A percentile compares a stretch with the other conserved stretches of the same genome.
Evolutionary conservation across 2,888 invertebrate species (phyloP).

Genomic region (Andrena bicolor): DNA sequence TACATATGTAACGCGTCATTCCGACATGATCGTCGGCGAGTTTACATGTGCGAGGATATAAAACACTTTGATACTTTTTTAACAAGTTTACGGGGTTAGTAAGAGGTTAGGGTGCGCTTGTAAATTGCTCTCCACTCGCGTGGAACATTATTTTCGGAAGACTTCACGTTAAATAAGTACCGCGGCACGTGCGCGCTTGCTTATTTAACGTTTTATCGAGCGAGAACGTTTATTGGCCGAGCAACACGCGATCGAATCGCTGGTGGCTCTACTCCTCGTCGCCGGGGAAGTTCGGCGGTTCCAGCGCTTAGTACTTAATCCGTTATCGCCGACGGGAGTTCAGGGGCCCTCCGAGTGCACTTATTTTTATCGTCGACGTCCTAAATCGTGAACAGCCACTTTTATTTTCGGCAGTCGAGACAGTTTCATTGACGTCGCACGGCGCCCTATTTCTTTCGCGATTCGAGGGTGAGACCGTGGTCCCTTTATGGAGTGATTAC

Average conservation of each 20-base stretch:
- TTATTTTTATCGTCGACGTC: conserved; percentile 69
- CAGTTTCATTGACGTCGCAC: conserved; percentile 65
- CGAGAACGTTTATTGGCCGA: conserved; percentile 1
- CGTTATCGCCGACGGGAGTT: conserved; percentile 58
- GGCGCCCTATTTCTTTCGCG: conserved; percentile 51
- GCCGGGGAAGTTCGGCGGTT: not conserved
- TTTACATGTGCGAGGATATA: not conserved
- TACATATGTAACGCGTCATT: not conserved
- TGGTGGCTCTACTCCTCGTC: conserved; percentile 4
- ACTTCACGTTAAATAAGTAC: not conserved
- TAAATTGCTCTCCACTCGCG: not conserved
- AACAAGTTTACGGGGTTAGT: not conserved
- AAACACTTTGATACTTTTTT: not conserved
- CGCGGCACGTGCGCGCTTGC: not conserved
- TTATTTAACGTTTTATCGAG: not conserved
- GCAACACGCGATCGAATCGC: conserved; percentile 35
- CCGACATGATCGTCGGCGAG: too few species aligned
- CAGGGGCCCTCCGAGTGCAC: conserved; percentile 51
- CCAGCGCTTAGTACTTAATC: conserved; percentile 57
- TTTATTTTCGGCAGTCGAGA: conserved; percentile 68
- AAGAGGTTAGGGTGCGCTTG: too few species aligned
- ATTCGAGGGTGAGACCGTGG: conserved; percentile 52
- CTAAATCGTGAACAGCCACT: conserved; percentile 51
- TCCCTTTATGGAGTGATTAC: conserved; percentile 67
- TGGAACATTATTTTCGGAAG: not conserved